phyloP scores from a whole-genome alignment of 2,113 vertebrate species.

The Tylochromis polylepis region DNA sequence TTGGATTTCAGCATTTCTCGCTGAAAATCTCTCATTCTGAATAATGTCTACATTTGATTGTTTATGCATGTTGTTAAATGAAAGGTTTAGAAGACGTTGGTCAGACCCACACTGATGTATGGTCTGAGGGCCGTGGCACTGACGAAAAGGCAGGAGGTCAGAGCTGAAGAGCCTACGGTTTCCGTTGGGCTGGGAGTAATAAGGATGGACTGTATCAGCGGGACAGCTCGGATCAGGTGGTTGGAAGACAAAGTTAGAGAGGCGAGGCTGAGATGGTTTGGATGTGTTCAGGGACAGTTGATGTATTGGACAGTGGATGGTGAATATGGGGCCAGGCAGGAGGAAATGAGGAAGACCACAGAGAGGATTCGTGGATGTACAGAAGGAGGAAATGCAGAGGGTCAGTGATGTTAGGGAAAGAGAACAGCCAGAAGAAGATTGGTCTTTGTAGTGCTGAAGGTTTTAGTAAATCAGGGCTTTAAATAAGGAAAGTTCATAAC shows the following conservation, averaged over 20 bases:
- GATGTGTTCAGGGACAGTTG: not conserved
- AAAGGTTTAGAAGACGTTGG: not conserved
- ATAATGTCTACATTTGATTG: not conserved
- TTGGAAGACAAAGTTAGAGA: not conserved
- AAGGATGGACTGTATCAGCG: not conserved
- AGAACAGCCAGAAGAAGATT: not conserved
- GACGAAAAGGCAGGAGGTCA: not conserved
- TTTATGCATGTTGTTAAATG: not conserved
- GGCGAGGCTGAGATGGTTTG: not conserved
- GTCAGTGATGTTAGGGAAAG: not conserved
- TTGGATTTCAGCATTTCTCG: not conserved
- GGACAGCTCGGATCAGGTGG: not conserved
- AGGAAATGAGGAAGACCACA: not conserved
- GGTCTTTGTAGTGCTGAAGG: not conserved
- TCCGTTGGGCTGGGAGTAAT: not conserved
- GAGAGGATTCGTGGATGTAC: not conserved
- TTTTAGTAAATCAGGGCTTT: not conserved
- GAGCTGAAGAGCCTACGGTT: not conserved
- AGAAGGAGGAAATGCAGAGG: not conserved
- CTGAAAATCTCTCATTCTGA: not conserved
- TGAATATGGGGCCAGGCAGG: not conserved
- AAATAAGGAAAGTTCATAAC: not conserved
- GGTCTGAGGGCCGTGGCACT: not conserved
- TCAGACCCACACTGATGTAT: not conserved
- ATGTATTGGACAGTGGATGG: not conserved